Evolutionary conservation across 1,140 invertebrate genomes (phyloP).

Genomic region (Temnothorax nylanderi): DNA sequence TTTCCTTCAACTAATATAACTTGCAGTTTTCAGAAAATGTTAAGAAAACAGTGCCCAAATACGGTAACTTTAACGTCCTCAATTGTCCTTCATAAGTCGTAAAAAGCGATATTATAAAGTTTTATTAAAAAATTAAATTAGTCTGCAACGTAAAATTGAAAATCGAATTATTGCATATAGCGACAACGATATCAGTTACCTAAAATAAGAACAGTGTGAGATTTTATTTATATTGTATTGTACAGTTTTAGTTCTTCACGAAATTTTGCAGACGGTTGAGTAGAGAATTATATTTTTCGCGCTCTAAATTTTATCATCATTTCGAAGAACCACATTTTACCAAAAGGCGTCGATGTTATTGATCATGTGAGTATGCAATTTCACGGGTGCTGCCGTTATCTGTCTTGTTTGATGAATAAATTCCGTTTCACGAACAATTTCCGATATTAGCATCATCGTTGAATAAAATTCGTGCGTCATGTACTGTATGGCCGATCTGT

Average conservation of each 20-base stretch:
- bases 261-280: neutral
- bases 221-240: neutral
- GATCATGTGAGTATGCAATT: slow-evolving; percentile 27
- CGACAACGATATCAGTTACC: neutral
- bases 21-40: neutral
- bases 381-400: neutral
- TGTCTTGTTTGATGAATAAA: slow-evolving; percentile 36
- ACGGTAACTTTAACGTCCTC: neutral
- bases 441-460: slow-evolving; percentile 3
- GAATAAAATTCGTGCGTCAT: neutral
- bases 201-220: neutral
- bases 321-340: neutral
- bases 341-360: slow-evolving; percentile 20
- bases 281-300: neutral
- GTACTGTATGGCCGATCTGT: neutral
- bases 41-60: neutral
- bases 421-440: slow-evolving; percentile 17
- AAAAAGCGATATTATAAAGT: neutral
- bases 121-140: neutral
- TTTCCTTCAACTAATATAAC: neutral
- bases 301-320: neutral
- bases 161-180: neutral
- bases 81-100: neutral
- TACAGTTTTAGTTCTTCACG: neutral
- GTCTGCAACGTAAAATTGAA: neutral